Conservation (phyloP, 1,140 invertebrate genomes). For the Diorhabda sublineata region DNA sequence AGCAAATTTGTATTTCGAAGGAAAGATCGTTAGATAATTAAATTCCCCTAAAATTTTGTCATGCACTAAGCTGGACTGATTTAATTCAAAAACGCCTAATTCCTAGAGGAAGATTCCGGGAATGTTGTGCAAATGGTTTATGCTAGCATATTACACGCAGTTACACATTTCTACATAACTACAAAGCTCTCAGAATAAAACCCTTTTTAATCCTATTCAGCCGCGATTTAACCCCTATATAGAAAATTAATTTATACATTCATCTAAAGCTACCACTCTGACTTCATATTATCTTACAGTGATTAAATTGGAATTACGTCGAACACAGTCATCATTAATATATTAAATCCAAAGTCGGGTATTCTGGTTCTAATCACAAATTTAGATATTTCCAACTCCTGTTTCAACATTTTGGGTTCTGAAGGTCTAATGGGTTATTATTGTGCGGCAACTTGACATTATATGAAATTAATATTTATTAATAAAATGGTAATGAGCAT, state of each 20-base stretch:
- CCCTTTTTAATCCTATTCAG: not conserved
- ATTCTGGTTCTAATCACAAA: not conserved
- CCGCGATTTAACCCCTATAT: not conserved
- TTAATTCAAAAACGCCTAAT: conserved; percentile 1
- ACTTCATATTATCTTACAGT: not conserved
- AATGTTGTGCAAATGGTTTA: conserved; percentile 1
- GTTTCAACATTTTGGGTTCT: too few relatives aligned
- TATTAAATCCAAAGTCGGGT: not conserved
- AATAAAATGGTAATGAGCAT: too few relatives aligned
- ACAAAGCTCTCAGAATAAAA: not conserved
- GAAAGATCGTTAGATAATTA: not conserved
- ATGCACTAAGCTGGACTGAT: not conserved
- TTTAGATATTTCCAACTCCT: not conserved
- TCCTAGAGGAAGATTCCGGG: not conserved
- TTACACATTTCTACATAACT: not conserved
- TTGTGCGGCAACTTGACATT: too few relatives aligned
- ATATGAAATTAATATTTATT: too few relatives aligned
- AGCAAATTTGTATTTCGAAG: too few relatives aligned
- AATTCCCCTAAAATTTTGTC: not conserved
- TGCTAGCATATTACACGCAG: not conserved
- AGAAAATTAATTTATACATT: conserved; percentile 1
- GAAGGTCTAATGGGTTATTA: too few relatives aligned
- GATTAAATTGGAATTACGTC: not conserved
- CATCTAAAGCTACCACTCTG: not conserved
- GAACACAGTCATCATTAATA: not conserved